phyloP scores from a whole-genome alignment of 2,797 vertebrate genomes.

The Centroberyx gerrardi region DNA sequence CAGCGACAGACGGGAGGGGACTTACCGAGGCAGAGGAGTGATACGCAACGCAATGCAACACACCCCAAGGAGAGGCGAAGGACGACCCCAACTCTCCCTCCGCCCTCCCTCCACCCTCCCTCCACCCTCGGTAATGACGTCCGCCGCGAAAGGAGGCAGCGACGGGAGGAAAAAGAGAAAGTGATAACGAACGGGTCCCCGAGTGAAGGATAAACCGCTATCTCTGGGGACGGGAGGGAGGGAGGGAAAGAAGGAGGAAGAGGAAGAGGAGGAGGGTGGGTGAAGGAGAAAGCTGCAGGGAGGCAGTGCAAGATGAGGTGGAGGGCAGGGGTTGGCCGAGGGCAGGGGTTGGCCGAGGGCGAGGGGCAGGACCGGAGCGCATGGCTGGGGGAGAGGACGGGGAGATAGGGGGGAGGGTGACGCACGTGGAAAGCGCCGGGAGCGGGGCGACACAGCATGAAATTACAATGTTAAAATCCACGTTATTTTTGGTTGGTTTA shows the following conservation, averaged over 20 bases:
- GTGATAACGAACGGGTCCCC: constrained; percentile 38
- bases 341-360: constrained; percentile 20
- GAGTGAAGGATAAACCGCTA: constrained; percentile 54
- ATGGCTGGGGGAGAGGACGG: not conserved
- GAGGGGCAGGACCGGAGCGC: constrained; percentile 1
- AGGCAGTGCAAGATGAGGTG: constrained; percentile 41
- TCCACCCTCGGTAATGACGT: constrained; percentile 40
- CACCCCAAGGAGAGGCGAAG: constrained; percentile 66
- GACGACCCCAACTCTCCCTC: constrained; percentile 45
- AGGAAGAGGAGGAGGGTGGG: constrained; percentile 18
- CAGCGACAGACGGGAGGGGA: constrained; percentile 30
- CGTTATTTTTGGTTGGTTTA: too few species aligned
- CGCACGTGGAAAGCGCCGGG: constrained; percentile 33
- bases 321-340: constrained; percentile 60
- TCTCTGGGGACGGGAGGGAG: constrained; percentile 41
- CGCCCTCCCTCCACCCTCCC: constrained; percentile 1
- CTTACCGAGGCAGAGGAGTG: constrained; percentile 15
- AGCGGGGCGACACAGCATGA: constrained; percentile 3
- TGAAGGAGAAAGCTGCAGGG: constrained; percentile 51
- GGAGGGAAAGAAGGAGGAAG: constrained; percentile 13
- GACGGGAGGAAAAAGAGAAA: not conserved
- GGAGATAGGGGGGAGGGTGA: not conserved
- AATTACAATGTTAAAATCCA: constrained; percentile 3
- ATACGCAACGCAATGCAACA: not conserved
- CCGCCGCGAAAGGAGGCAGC: constrained; percentile 11